phyloP scores from a whole-genome alignment of 2,888 invertebrate genomes.

The Clostera curtula region DNA sequence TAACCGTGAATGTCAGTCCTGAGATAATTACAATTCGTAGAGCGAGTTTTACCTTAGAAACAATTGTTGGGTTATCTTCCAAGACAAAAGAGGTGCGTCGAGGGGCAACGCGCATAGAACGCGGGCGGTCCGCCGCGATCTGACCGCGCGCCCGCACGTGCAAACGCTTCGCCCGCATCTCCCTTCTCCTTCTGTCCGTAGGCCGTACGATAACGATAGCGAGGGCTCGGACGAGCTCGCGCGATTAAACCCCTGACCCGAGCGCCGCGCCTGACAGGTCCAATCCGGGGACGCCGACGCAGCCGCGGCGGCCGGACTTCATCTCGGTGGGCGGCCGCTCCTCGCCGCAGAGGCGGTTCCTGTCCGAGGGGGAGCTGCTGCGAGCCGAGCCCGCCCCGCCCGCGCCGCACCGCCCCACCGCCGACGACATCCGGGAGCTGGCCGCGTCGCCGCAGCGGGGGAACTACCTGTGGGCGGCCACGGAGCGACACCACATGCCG shows the following conservation, averaged over 20 bases:
- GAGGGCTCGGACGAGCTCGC: constrained; percentile 72
- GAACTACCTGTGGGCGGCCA: constrained; percentile 62
- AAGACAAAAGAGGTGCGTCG: constrained; percentile 2
- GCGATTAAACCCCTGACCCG: constrained; percentile 72
- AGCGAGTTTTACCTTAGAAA: no score
- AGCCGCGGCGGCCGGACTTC: constrained; percentile 91
- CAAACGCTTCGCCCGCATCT: constrained; percentile 71
- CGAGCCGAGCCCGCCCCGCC: constrained; percentile 81
- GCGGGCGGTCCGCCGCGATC: constrained; percentile 37
- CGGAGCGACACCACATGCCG: constrained; percentile 56
- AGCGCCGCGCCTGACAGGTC: constrained; percentile 80
- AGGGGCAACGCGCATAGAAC: constrained; percentile 26
- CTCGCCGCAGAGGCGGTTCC: constrained; percentile 84
- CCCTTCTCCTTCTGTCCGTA: constrained; percentile 74
- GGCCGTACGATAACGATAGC: constrained; percentile 73
- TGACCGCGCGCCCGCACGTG: constrained; percentile 50
- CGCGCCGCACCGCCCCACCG: constrained; percentile 76
- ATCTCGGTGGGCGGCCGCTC: constrained; percentile 81
- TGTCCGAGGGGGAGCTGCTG: constrained; percentile 88
- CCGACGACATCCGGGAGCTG: constrained; percentile 89
- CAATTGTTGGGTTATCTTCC: no score
- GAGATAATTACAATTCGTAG: no score
- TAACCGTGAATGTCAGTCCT: no score
- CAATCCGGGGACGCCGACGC: constrained; percentile 93
- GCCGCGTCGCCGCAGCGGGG: constrained; percentile 89